A percentile compares a stretch with the other conserved stretches of the same genome.
These are phyloP conservation scores for Apostichopus parvimensis DNA, from an alignment of 35 echinoderm and acorn worm genomes.

Conservation along the genomic window DNA sequence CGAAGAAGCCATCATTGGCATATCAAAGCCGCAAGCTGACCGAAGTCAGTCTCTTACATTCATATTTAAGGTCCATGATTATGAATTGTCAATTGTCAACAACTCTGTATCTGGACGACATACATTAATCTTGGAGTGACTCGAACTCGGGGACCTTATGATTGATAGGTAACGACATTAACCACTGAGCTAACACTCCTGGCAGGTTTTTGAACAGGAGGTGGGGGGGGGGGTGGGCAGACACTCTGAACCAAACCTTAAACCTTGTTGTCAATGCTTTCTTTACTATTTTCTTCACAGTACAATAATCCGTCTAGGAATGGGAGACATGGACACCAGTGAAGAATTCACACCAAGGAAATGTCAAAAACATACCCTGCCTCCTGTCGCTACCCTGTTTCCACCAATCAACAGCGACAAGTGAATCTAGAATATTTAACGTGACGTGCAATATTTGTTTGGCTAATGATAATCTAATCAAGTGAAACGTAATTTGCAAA, in stretches of 20 bases:
- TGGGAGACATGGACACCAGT: slow-evolving; percentile 54
- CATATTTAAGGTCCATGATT: too few species aligned
- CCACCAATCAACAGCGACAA: slow-evolving; percentile 65
- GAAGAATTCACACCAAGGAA: background rate
- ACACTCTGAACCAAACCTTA: background rate
- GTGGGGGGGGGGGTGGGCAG: background rate
- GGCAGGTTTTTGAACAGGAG: too few species aligned
- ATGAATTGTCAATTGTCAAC: too few species aligned
- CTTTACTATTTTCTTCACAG: slow-evolving; percentile 44
- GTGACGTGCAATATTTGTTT: background rate
- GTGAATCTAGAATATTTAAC: background rate
- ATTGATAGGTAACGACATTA: too few species aligned
- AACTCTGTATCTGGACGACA: too few species aligned
- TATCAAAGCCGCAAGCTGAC: too few species aligned
- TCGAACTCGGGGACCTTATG: too few species aligned
- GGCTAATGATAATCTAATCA: background rate
- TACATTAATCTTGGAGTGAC: too few species aligned
- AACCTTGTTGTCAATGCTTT: background rate
- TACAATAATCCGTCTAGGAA: slow-evolving; percentile 70
- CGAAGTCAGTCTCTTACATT: too few species aligned
- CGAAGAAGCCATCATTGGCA: too few species aligned
- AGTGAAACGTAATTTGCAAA: background rate
- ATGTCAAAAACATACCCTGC: slow-evolving; percentile 58
- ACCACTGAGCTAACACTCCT: too few species aligned
- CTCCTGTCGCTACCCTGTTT: slow-evolving; percentile 78